Base-by-base conservation (phyloP, 2,113 vertebrate genomes). In the Solea senegalensis region DNA sequence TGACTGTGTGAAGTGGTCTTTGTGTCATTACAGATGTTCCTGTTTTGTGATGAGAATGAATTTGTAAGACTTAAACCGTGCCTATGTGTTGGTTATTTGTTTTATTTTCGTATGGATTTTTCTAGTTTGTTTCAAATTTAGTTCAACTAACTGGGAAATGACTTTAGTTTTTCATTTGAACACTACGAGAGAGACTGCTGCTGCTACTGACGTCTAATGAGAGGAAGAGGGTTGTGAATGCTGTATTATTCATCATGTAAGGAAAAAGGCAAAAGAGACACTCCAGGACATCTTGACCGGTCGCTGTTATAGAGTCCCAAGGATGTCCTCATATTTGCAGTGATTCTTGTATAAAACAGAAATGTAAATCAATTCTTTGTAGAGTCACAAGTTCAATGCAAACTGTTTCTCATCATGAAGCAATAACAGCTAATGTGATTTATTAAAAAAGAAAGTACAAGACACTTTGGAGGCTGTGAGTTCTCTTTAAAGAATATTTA, bases 1-100 rank as follows among this genome's bases (percentile, higher is more conserved):
- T 44, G 13, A 26, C 13, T 21, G 8, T 10, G 4, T 59, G 7
- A 28, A 44, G 65, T 46, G 40, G 21, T 72, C 54, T 82, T 80
- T 0, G 62, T 74, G 4, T 61, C 2, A 2, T 21, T 3, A 2
- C 7, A 59, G 53, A 26, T 39, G 48, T 49, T 50, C 13, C 4
- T 45, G 27, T 56, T 11, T 16, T 41, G 39, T 21, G 5, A 7
- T 69, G 14, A 64, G 55, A 26, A 64, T 39, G 9, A 55, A 45
- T 55, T 57, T 44, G 45, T 5, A 55, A 49, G 8, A 16, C 2
- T 46, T 11, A 46, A 9, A 8, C 13, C 9, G 13, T 46, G 9
- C 13, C 13, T 12, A 46, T 46, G 5, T 9, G 14, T 15, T 41
- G 13, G 4, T 52, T 7, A 11, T n/a, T 4, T 28, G 2, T 39